These are phyloP conservation scores for Mesoligia furuncula DNA, from an alignment of 2,888 invertebrate species.

Conservation along the genomic window DNA sequence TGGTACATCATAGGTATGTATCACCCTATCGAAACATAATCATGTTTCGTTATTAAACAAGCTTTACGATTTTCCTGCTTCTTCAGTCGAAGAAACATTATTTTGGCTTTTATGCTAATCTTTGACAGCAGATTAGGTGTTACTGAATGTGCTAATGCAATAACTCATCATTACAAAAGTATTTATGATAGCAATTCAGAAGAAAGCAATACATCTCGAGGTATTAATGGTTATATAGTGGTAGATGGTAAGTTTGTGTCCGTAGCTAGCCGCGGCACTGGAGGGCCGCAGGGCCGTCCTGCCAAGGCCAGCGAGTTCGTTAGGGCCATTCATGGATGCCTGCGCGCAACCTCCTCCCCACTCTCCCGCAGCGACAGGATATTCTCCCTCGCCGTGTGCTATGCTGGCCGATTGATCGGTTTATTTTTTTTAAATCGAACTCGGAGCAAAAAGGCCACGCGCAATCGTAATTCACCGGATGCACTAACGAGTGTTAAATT, in stretches of 20 bases:
- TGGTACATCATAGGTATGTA: conserved; percentile 56
- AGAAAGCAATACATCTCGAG: conserved; percentile 40
- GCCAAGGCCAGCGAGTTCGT: conserved; percentile 89
- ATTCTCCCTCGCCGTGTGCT: conserved; percentile 84
- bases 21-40: conserved; percentile 45
- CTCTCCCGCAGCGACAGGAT: conserved; percentile 83
- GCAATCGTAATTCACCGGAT: conserved; percentile 89
- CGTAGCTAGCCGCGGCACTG: conserved; percentile 63
- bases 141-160: conserved; percentile 21
- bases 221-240: conserved; percentile 42
- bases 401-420: conserved; percentile 85
- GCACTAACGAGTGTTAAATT: conserved; percentile 88
- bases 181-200: conserved; percentile 38
- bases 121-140: conserved; percentile 16
- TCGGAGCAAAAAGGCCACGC: conserved; percentile 82
- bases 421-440: conserved; percentile 83
- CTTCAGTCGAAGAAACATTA: conserved; percentile 25
- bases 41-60: conserved; percentile 48
- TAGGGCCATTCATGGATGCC: conserved; percentile 90
- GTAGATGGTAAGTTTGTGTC: conserved; percentile 57
- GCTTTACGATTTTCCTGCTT: conserved; percentile 51
- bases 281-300: conserved; percentile 78
- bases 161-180: conserved; percentile 39
- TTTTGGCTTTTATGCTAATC: conserved; percentile 25
- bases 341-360: conserved; percentile 80